Evolutionary conservation across 2,888 invertebrate species (phyloP).

Genomic region (Drosophila villosipedis): DNA sequence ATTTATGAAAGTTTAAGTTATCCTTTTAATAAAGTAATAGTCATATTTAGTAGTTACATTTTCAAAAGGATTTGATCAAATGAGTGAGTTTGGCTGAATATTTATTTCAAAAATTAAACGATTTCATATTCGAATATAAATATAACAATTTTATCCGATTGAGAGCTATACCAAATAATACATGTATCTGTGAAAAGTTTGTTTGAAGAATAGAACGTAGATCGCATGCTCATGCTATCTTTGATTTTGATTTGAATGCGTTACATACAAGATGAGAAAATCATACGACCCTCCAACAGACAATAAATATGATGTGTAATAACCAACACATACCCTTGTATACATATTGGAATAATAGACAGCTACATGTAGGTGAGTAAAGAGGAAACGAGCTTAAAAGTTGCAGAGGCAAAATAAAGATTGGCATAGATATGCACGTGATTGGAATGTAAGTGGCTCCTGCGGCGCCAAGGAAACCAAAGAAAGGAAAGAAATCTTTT

Average conservation of each 20-base stretch:
- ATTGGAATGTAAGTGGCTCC: conserved; percentile 79
- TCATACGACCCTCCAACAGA: conserved; percentile 4
- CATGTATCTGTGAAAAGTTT: background rate
- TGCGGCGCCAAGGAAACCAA: conserved; percentile 58
- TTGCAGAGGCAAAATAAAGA: conserved; percentile 70
- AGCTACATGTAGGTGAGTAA: conserved; percentile 23
- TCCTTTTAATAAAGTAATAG: background rate
- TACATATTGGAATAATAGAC: conserved; percentile 29
- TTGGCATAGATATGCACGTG: conserved; percentile 77
- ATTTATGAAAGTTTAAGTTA: background rate
- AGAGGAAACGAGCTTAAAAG: conserved; percentile 59
- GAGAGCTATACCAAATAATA: background rate
- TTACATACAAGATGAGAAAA: conserved; percentile 14
- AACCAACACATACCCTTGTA: conserved; percentile 1
- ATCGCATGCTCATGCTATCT: background rate
- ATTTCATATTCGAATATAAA: background rate
- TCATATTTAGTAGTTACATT: background rate
- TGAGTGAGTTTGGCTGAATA: background rate
- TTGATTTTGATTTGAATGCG: background rate
- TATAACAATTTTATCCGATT: background rate
- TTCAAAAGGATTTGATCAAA: background rate
- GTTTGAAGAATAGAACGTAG: background rate
- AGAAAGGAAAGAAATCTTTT: conserved; percentile 55
- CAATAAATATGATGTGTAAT: conserved; percentile 29
- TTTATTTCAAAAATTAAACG: background rate